phyloP scores from a whole-genome alignment of 2,888 invertebrate species.

The Ecliptopera silaceata region DNA sequence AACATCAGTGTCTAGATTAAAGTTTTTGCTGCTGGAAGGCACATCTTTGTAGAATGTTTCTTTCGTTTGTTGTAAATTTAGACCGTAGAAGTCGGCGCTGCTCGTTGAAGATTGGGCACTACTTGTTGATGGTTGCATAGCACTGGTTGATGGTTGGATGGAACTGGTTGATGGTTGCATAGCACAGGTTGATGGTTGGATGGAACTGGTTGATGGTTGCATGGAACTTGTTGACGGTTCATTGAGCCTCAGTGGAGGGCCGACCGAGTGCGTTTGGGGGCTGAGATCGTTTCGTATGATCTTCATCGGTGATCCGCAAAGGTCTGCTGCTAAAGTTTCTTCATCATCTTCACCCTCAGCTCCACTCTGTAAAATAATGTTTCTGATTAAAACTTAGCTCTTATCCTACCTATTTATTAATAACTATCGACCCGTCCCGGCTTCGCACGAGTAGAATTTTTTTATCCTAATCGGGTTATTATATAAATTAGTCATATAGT shows the following conservation, averaged over 20 bases:
- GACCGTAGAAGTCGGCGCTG: constrained; percentile 60
- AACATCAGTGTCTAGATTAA: constrained; percentile 59
- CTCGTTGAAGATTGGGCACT: constrained; percentile 52
- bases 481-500: too few relatives aligned
- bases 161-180: too few relatives aligned
- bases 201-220: constrained; percentile 51
- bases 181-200: constrained; percentile 51
- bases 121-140: constrained; percentile 53
- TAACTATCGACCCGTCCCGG: too few relatives aligned
- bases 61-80: constrained; percentile 66
- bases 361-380: constrained; percentile 58
- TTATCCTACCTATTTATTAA: too few relatives aligned
- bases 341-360: constrained; percentile 83
- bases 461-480: too few relatives aligned
- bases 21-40: constrained; percentile 74
- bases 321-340: constrained; percentile 81
- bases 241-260: constrained; percentile 40
- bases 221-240: constrained; percentile 56
- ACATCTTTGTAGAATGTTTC: constrained; percentile 70
- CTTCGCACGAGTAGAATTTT: too few relatives aligned
- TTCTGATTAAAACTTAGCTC: too few relatives aligned
- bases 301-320: constrained; percentile 65
- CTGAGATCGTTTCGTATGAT: constrained; percentile 68
- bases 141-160: constrained; percentile 56
- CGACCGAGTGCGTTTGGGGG: constrained; percentile 44